These are phyloP conservation scores for Anoura caudifer DNA, from an alignment of 2,113 vertebrate species.

Conservation along the genomic window DNA sequence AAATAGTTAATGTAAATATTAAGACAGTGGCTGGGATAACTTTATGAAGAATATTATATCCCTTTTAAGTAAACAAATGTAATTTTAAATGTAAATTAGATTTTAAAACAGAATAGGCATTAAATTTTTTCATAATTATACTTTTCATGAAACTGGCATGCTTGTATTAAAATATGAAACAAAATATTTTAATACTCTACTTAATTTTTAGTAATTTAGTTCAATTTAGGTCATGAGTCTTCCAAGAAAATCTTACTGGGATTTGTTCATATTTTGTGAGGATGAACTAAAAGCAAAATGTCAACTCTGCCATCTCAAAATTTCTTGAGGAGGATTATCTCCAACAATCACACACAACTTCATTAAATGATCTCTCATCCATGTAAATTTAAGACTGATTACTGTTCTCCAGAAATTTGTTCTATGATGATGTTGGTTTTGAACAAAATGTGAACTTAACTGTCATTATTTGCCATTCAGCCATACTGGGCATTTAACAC, in stretches of 20 bases:
- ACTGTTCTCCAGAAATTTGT: background rate
- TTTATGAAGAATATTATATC: background rate
- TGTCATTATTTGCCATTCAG: background rate
- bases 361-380: constrained; percentile 19
- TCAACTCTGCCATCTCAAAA: background rate
- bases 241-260: constrained; percentile 15
- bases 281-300: constrained; percentile 25
- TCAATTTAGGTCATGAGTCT: constrained; percentile 11
- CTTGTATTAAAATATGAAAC: constrained; percentile 40
- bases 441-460: constrained; percentile 37
- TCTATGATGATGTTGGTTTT: background rate
- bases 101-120: constrained; percentile 24
- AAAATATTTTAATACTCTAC: constrained; percentile 25
- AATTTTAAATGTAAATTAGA: constrained; percentile 24
- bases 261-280: background rate
- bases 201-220: constrained; percentile 35
- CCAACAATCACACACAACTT: background rate
- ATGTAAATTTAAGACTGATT: constrained; percentile 22
- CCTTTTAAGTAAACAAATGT: constrained; percentile 6
- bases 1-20: constrained; percentile 14
- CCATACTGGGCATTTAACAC: background rate
- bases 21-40: background rate
- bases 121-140: constrained; percentile 33
- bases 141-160: constrained; percentile 11
- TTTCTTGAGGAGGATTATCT: constrained; percentile 14